Percentiles rank a stretch among this genome's conserved stretches.
phyloP scores from a whole-genome alignment of 2,888 invertebrate species.

The Plagodis pulveraria region DNA sequence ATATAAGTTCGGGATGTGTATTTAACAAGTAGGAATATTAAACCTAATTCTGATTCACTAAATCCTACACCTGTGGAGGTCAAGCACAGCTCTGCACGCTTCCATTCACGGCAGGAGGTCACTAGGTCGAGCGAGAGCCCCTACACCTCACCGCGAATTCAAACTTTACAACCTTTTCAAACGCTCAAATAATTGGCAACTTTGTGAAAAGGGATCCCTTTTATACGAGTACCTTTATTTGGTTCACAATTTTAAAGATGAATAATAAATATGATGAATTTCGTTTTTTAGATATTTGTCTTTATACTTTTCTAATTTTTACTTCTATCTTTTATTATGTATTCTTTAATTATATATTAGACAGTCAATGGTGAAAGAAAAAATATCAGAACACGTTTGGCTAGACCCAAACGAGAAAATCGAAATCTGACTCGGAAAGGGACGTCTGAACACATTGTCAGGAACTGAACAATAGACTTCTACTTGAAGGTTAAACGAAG shows the following conservation, averaged over 20 bases:
- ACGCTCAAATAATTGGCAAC: conserved; percentile 29
- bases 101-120: conserved; percentile 44
- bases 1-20: no score
- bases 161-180: conserved; percentile 39
- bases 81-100: conserved; percentile 16
- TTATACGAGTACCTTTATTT: background rate
- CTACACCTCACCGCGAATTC: conserved; percentile 39
- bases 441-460: no score
- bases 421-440: no score
- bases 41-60: conserved; percentile 19
- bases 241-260: background rate
- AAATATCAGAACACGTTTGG: no score
- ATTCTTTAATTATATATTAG: no score
- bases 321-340: no score
- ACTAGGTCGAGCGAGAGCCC: conserved; percentile 50
- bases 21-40: background rate
- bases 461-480: no score
- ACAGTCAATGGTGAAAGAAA: no score
- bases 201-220: conserved; percentile 11
- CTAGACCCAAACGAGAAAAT: no score
- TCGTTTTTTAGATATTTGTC: background rate
- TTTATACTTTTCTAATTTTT: no score
- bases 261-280: background rate
- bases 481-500: no score
- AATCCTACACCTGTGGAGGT: conserved; percentile 29